Percentiles rank a stretch among this genome's conserved stretches.
phyloP scores from a whole-genome alignment of 2,888 invertebrate genomes.

The Hyles lineata region DNA sequence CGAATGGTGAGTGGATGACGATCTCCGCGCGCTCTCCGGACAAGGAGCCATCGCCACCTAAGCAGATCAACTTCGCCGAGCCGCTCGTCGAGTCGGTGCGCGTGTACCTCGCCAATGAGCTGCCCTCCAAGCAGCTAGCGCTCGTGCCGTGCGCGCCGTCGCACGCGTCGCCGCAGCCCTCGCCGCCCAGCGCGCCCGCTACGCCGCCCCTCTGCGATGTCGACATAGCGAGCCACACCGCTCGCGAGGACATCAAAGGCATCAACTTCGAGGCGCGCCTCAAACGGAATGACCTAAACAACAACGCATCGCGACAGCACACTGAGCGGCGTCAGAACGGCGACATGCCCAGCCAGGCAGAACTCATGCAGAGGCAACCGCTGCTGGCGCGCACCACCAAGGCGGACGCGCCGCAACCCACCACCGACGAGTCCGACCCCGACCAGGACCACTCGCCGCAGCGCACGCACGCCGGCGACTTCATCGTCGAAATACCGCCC shows the following conservation, averaged over 20 bases:
- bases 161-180: slow-evolving; percentile 44
- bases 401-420: slow-evolving; percentile 68
- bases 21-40: slow-evolving; percentile 76
- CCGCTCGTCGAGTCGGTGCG: slow-evolving; percentile 81
- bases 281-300: slow-evolving; percentile 81
- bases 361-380: slow-evolving; percentile 83
- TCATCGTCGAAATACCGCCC: slow-evolving; percentile 82
- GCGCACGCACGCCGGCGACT: slow-evolving; percentile 69
- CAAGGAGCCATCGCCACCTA: slow-evolving; percentile 72
- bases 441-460: slow-evolving; percentile 76
- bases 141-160: slow-evolving; percentile 53
- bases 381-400: slow-evolving; percentile 77
- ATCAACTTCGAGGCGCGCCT: slow-evolving; percentile 78
- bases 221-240: slow-evolving; percentile 74
- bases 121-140: slow-evolving; percentile 70
- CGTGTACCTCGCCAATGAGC: slow-evolving; percentile 76
- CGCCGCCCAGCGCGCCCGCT: slow-evolving; percentile 41
- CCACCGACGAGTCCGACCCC: slow-evolving; percentile 79
- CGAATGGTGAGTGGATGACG: slow-evolving; percentile 84
- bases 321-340: slow-evolving; percentile 43
- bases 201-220: slow-evolving; percentile 66
- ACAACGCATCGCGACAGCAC: slow-evolving; percentile 71
- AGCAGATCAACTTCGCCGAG: slow-evolving; percentile 75
- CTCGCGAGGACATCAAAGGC: slow-evolving; percentile 76
- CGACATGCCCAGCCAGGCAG: slow-evolving; percentile 79